phyloP scores from a whole-genome alignment of 2,113 vertebrate genomes.

The Paradisaea rubra region DNA sequence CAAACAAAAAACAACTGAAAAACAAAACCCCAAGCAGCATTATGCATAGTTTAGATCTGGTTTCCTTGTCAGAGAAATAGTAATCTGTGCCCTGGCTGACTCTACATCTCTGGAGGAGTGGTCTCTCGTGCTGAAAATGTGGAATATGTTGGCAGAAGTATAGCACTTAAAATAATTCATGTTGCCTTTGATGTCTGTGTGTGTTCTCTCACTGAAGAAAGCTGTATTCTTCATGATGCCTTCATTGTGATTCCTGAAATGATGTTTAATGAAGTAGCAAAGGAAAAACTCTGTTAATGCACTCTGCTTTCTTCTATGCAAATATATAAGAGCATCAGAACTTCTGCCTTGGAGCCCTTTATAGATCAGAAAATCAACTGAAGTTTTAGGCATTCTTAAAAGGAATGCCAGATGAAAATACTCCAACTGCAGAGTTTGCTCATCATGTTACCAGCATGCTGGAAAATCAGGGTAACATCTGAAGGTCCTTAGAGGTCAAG shows the following conservation, averaged over 20 bases:
- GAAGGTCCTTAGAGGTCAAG: slow-evolving; percentile 29
- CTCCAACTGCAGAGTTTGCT: not conserved
- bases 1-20: not conserved
- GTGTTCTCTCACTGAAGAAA: not conserved
- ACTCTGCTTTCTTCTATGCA: not conserved
- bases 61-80: not conserved
- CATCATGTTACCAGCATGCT: not conserved
- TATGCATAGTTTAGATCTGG: not conserved
- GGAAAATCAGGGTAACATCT: not conserved
- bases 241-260: not conserved
- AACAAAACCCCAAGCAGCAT: not conserved
- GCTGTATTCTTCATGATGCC: not conserved
- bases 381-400: not conserved
- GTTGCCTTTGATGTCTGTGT: not conserved
- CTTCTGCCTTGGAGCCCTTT: not conserved
- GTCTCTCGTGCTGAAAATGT: not conserved
- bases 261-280: not conserved
- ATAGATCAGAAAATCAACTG: not conserved
- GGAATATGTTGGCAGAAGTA: not conserved
- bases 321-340: not conserved
- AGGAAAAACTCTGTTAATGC: not conserved
- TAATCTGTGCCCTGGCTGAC: not conserved
- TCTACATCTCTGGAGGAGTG: not conserved
- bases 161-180: not conserved
- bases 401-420: not conserved